Evolutionary conservation across 2,888 invertebrate species (phyloP), one percentile per base, ranked within the genome.

Genomic region (Drosophila parthenogenetica): DNA sequence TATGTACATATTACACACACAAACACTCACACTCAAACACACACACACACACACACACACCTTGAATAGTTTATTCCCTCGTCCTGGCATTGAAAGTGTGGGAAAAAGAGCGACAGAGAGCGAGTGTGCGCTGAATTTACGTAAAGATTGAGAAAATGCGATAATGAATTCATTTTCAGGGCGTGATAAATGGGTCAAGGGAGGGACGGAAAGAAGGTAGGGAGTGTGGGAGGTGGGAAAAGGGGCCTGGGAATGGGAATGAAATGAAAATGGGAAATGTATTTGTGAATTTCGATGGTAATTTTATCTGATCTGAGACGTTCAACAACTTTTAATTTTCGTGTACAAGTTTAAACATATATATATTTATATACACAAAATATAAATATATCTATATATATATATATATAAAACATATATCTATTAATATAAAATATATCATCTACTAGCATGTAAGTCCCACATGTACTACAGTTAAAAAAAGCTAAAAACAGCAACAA

Each of bases 261-360:
- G 22, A 19, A 19, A 46, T 17, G 29, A 3, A 3, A 0, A 11
- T 32, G 19, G 46, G 51, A 46, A 32, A 51, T 49, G 11, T 51
- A 49, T 42, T 42, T 62, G 48, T 45, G 58, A 61, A 43, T 66
- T 66, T 46, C 35, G 50, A 37, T 53, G 58, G 45, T 75, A 49
- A 55, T 66, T 62, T 53, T 43, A 71, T 58, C 59, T 71, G 63
- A 75, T 76, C 77, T 58, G 72, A 72, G 71, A 72, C 70, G 79
- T 81, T 81, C 70, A 79, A 87, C 66, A 68, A 64, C 16, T 79
- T 83, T 85, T 82, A 77, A 74, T 79, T 87, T 83, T 79, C 64
- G 79, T 87, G 85, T 87, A 85, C 69, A 87, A 87, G 85, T 71
- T 83, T 77, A 84, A 87, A 85, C 76, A 59, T 85, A 87, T 83